phyloP scores from a whole-genome alignment of 2,888 invertebrate genomes.

The Clostera curtula region DNA sequence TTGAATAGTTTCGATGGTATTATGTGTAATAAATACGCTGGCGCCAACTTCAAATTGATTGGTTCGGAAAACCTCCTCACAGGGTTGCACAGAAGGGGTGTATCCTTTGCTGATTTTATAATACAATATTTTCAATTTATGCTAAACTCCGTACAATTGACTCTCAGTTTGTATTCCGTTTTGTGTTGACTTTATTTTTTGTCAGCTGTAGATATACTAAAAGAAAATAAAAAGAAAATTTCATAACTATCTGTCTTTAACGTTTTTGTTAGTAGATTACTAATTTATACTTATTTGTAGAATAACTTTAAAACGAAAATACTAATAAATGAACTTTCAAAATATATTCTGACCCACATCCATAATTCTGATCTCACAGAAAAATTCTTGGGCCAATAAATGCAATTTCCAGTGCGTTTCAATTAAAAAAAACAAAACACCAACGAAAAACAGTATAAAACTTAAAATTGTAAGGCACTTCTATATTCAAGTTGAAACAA shows the following conservation, averaged over 20 bases:
- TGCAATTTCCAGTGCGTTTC: conserved; percentile 59
- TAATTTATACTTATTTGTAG: conserved; percentile 12
- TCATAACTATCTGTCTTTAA: conserved; percentile 16
- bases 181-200: conserved; percentile 15
- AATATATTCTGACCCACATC: conserved; percentile 25
- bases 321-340: conserved; percentile 24
- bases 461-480: conserved; percentile 72
- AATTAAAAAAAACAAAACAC: conserved; percentile 38
- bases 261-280: conserved; percentile 13
- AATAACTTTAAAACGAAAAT: conserved; percentile 15
- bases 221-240: conserved; percentile 9
- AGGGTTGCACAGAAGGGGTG: too few relatives aligned
- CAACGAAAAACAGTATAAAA: conserved; percentile 54
- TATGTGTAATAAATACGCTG: too few relatives aligned
- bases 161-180: conserved; percentile 46
- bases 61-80: too few relatives aligned
- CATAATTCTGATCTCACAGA: conserved; percentile 42
- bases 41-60: too few relatives aligned
- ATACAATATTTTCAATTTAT: conserved; percentile 24
- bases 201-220: not conserved
- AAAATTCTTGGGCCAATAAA: conserved; percentile 50
- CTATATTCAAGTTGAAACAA: conserved; percentile 64
- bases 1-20: too few relatives aligned
- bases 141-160: conserved; percentile 54
- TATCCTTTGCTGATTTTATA: too few relatives aligned